Base-by-base conservation (phyloP, 2,113 vertebrate species). In the Sigmodon hispidus region DNA sequence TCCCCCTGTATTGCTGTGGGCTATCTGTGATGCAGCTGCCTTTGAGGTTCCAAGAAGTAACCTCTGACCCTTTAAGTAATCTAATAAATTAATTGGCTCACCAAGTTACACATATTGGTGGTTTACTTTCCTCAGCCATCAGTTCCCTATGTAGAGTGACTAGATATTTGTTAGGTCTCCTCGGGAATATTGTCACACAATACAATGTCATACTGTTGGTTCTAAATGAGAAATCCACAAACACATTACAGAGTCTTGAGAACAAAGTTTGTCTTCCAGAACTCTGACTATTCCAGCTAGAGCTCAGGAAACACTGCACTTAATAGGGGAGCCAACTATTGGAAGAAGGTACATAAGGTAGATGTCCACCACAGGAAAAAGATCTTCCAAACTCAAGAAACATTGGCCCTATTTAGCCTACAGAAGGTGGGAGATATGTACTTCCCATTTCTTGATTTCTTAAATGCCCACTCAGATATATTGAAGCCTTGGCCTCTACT, bases 371-470 rank as follows among this genome's bases (percentile, higher is more conserved):
- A 80, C 16, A 65, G 61, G 26, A 84, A 90, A 70, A 96, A 57
- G n/a, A 12, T 72, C 45, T 52, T 70, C 43, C n/a, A 69, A 86
- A 70, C 24, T 89, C 84, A 87, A 4, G 61, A 87, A 75, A 52
- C 50, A 16, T 4, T 73, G 40, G 12, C 17, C 11, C n/a, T 77
- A 12, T 69, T 73, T 77, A 80, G 88, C 31, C 45, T 59, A 69
- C 1, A 0, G 57, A 48, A 36, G 9, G n/a, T 11, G 34, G 10
- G 50, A 26, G 48, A 8, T 29, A 34, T 16, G 9, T 24, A 45
- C 50, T 52, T 69, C 2, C n/a, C 79, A 70, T 75, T 76, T 95
- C 90, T 87, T 88, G 57, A 90, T 95, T 92, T 94, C 40, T 31
- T 90, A 92, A 92, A 92, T 89, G 22, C 59, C 86, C 80, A 70